Evolutionary conservation across 2,797 vertebrate species (phyloP).

Genomic region (Lutra lutra): DNA sequence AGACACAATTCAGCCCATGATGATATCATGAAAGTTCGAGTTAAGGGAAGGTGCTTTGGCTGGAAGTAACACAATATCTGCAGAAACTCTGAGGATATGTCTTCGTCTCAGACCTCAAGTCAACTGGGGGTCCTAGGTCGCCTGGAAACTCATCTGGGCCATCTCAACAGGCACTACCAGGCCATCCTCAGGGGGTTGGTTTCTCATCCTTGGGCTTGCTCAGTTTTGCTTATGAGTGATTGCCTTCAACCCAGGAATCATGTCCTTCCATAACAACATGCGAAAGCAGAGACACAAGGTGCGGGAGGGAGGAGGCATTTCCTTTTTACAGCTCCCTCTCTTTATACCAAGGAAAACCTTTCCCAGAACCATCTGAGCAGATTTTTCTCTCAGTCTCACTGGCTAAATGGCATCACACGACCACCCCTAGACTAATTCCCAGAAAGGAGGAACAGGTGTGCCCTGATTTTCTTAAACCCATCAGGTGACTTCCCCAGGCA

Average conservation of each 20-base stretch:
- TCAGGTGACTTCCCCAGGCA: background rate
- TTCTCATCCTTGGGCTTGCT: background rate
- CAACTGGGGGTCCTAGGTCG: background rate
- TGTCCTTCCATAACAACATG: background rate
- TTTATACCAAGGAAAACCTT: background rate
- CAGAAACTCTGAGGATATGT: background rate
- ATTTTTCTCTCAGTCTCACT: background rate
- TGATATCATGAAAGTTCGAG: background rate
- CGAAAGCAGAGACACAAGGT: background rate
- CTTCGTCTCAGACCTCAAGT: background rate
- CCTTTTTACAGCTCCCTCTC: background rate
- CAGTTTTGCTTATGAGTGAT: background rate
- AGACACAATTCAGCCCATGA: background rate
- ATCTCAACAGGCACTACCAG: background rate
- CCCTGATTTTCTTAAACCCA: background rate
- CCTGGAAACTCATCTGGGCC: background rate
- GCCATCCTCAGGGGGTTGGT: background rate
- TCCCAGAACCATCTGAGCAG: background rate
- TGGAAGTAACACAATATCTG: background rate
- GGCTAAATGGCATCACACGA: background rate
- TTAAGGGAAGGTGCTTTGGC: background rate
- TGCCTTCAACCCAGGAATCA: background rate
- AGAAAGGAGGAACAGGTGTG: background rate
- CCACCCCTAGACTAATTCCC: background rate
- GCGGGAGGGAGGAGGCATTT: background rate